Evolutionary conservation across 1,140 invertebrate species (phyloP).

Genomic region (Drosophila orosa): DNA sequence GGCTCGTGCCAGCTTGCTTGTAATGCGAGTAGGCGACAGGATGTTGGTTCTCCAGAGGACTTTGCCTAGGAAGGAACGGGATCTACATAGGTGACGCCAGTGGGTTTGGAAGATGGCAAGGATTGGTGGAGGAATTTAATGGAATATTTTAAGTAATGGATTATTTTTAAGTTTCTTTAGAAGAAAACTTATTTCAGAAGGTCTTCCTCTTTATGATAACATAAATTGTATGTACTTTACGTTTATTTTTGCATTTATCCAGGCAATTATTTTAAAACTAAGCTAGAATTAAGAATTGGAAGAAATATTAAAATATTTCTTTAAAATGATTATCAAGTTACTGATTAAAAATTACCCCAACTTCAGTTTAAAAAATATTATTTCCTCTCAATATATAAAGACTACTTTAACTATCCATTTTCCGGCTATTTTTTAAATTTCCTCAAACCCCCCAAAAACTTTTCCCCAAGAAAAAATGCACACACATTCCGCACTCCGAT

Average conservation of each 20-base stretch:
- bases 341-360: neutral
- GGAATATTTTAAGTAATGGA: neutral
- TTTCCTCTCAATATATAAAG: neutral
- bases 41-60: conserved; percentile 13
- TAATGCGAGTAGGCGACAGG: conserved; percentile 51
- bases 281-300: neutral
- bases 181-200: neutral
- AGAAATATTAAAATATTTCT: neutral
- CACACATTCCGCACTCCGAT: conserved; percentile 44
- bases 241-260: neutral
- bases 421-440: neutral
- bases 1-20: conserved; percentile 69
- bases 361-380: neutral
- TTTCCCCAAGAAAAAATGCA: conserved; percentile 23
- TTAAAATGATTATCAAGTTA: neutral
- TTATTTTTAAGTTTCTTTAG: neutral
- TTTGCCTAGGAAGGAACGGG: conserved; percentile 5
- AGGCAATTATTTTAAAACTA: neutral
- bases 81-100: conserved; percentile 3
- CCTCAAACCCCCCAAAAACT: neutral
- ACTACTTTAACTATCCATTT: neutral
- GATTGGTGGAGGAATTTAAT: neutral
- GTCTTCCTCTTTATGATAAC: neutral
- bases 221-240: neutral
- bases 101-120: neutral